Conservation (phyloP, 2,797 vertebrate species). For the Fistularia tabacaria region DNA sequence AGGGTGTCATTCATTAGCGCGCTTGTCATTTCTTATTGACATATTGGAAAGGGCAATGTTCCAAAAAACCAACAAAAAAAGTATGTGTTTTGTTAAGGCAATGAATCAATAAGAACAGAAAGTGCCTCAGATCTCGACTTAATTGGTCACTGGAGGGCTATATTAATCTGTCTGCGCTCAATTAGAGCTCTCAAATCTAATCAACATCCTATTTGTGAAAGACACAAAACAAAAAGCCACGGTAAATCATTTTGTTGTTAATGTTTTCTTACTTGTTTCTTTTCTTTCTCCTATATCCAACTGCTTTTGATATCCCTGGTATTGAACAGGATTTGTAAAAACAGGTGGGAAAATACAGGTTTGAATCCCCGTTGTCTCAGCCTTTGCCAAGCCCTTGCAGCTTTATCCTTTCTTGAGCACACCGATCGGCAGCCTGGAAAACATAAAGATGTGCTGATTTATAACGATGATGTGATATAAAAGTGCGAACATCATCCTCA, state of each 20-base stretch:
- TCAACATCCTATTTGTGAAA: conserved; percentile 19
- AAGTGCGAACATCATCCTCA: too few relatives aligned
- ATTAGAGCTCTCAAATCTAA: conserved; percentile 48
- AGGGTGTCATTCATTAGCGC: too few relatives aligned
- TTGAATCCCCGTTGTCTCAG: too few relatives aligned
- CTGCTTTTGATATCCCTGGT: conserved; percentile 13
- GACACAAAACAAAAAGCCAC: conserved; percentile 20
- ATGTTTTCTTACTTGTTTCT: background rate
- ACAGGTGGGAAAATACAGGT: background rate
- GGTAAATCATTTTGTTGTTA: background rate
- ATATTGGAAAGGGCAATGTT: too few relatives aligned
- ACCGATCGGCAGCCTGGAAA: too few relatives aligned
- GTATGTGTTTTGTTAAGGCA: too few relatives aligned
- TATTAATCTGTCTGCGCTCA: conserved; percentile 49
- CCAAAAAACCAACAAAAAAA: too few relatives aligned
- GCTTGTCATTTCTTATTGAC: too few relatives aligned
- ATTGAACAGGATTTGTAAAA: conserved; percentile 21
- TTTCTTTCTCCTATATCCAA: background rate
- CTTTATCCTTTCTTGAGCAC: too few relatives aligned
- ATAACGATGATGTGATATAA: too few relatives aligned
- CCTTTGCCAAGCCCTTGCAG: too few relatives aligned
- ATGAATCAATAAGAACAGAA: background rate
- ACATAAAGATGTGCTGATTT: too few relatives aligned
- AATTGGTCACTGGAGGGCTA: conserved; percentile 44
- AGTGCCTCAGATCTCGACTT: conserved; percentile 37